Conservation (phyloP, 2,797 vertebrate species). For the Enteromius treurensis region DNA sequence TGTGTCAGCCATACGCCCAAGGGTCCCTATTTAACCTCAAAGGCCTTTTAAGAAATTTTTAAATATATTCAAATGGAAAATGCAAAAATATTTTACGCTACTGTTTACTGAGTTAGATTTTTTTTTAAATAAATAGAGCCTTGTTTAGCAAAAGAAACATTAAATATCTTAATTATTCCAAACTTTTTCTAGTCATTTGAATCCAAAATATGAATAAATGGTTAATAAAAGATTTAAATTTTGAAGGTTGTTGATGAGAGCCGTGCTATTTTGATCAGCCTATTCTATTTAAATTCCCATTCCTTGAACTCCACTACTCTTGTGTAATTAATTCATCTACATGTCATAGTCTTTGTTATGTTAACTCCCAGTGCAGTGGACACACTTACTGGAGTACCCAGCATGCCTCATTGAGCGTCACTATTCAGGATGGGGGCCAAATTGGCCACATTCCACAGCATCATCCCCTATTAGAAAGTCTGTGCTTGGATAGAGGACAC, state of each 20-base stretch:
- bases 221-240: neutral
- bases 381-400: slow-evolving; percentile 42
- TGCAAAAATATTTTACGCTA: neutral
- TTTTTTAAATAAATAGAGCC: neutral
- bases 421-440: slow-evolving; percentile 28
- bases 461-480: slow-evolving; percentile 36
- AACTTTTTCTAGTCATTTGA: neutral
- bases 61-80: neutral
- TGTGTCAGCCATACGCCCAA: too few species aligned
- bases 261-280: neutral
- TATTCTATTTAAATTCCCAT: neutral
- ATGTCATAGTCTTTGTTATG: slow-evolving; percentile 28
- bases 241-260: neutral
- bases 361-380: slow-evolving; percentile 18
- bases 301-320: neutral
- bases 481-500: slow-evolving; percentile 26
- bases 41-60: too few species aligned
- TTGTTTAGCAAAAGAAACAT: neutral
- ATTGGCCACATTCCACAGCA: slow-evolving; percentile 43
- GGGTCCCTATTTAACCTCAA: too few species aligned
- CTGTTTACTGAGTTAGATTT: neutral
- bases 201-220: neutral
- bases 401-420: slow-evolving; percentile 43
- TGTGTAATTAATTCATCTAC: slow-evolving; percentile 19
- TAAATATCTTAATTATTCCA: neutral